These are phyloP conservation scores for Albula glossodonta DNA, from an alignment of 2,113 vertebrate genomes.

Conservation along the genomic window DNA sequence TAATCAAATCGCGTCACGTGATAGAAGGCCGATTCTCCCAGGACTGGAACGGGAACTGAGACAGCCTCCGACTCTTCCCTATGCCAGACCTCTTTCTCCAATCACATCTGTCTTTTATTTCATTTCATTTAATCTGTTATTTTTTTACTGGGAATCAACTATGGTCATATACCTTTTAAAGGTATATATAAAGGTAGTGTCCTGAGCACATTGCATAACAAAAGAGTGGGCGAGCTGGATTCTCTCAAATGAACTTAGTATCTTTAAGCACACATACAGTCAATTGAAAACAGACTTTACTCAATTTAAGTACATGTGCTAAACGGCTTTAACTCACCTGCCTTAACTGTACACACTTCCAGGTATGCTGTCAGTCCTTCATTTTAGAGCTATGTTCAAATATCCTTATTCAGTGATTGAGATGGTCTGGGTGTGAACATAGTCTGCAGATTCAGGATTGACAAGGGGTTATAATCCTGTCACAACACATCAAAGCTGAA, in stretches of 20 bases:
- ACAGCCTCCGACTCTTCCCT: background rate
- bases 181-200: too few relatives aligned
- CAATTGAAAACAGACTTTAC: too few relatives aligned
- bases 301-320: too few relatives aligned
- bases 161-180: too few relatives aligned
- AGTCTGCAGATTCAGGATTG: background rate
- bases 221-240: too few relatives aligned
- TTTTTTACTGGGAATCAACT: background rate
- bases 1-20: conserved; percentile 23
- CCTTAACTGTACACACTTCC: background rate
- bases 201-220: too few relatives aligned
- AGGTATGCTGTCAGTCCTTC: background rate
- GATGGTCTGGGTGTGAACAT: background rate
- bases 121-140: background rate
- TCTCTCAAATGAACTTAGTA: too few relatives aligned
- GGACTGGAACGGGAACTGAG: conserved; percentile 37
- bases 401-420: background rate
- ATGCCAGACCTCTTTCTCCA: background rate
- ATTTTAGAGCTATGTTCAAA: background rate
- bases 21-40: conserved; percentile 9
- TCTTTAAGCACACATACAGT: too few relatives aligned
- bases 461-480: background rate
- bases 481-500: background rate
- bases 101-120: background rate
- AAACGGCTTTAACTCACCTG: background rate